phyloP scores from a whole-genome alignment of 1,140 invertebrate species.

The Drosophila jambulina region DNA sequence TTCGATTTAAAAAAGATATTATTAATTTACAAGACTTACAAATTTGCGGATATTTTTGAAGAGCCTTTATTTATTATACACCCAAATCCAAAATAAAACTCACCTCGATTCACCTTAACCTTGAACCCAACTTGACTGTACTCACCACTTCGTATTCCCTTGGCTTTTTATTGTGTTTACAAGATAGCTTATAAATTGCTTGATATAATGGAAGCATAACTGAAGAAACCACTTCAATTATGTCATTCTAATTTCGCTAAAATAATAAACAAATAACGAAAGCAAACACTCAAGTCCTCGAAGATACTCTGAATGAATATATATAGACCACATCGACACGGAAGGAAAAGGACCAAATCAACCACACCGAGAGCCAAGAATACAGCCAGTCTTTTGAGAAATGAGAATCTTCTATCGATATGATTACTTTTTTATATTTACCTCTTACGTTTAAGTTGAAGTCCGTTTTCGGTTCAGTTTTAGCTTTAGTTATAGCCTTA shows the following conservation, averaged over 20 bases:
- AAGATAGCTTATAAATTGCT: slow-evolving; percentile 36
- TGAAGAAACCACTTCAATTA: slow-evolving; percentile 3
- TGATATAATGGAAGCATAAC: slow-evolving; percentile 14
- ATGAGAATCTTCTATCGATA: slow-evolving; percentile 13
- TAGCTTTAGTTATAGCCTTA: slow-evolving; percentile 36
- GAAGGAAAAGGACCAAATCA: slow-evolving; percentile 19
- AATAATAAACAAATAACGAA: slow-evolving; percentile 7
- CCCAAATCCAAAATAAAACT: background rate
- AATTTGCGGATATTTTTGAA: background rate
- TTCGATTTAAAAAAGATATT: background rate
- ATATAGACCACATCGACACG: slow-evolving; percentile 16
- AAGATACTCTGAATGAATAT: slow-evolving; percentile 14
- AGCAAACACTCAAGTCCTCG: slow-evolving; percentile 1
- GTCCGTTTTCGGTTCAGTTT: slow-evolving; percentile 10
- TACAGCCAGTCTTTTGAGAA: slow-evolving; percentile 26
- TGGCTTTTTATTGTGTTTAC: slow-evolving; percentile 39
- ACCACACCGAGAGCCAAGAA: slow-evolving; percentile 9
- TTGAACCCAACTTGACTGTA: slow-evolving; percentile 4
- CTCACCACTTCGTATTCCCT: slow-evolving; percentile 15
- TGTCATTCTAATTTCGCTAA: slow-evolving; percentile 14
- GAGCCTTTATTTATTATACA: background rate
- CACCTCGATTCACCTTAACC: background rate
- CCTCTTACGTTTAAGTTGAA: slow-evolving; percentile 18
- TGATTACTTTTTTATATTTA: slow-evolving; percentile 3
- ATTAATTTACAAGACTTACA: background rate